Base-by-base conservation (phyloP, 2,113 vertebrate genomes). In the Recurvirostra avosetta region DNA sequence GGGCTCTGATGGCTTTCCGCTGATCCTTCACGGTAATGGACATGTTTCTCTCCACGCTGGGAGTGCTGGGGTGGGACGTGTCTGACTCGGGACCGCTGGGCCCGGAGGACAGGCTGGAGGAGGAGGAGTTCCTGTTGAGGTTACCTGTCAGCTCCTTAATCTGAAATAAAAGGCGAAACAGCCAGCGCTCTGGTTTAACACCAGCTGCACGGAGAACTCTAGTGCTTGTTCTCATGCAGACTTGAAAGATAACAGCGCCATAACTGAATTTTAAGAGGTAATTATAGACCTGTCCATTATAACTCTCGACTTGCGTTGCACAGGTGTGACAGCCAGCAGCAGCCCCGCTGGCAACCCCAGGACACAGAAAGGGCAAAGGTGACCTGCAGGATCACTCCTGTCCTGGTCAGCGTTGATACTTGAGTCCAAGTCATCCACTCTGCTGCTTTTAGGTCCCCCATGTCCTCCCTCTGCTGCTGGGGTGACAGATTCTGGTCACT, bases 101-200 rank as follows among this genome's bases (percentile, higher is more conserved):
- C 94, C 99, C 98, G 0, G 99, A 99, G 0, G 99, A 99, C 72
- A 99, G 97, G 97, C 99, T 99, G 96, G 98, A 99, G 41, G 98
- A 98, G 32, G 99, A 99, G 18, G 99, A 99, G 91, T 98, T 99
- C 95, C 99, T 99, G 97, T 98, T 98, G 96, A 99, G 99, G 97
- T 99, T 99, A 74, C 99, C 99, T 3, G 99, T 99, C 86, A 99
- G 98, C 95, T 99, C 99, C 95, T 99, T 99, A 96, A 99, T 99
- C 99, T 99, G 98, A 32, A 89, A 90, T 98, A 97, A 53, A 92
- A 95, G 67, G 82, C 12, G 32, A 94, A 97, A 90, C 2, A 86
- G 13, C 11, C 30, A 43, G 59, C 14, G 50, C 23, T 79, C 67
- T 55, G 85, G 82, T 92, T 38, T 90, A 92, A 80, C 59, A 47